Conservation (phyloP, 2,888 invertebrate species). For the Lycophotia porphyrea region DNA sequence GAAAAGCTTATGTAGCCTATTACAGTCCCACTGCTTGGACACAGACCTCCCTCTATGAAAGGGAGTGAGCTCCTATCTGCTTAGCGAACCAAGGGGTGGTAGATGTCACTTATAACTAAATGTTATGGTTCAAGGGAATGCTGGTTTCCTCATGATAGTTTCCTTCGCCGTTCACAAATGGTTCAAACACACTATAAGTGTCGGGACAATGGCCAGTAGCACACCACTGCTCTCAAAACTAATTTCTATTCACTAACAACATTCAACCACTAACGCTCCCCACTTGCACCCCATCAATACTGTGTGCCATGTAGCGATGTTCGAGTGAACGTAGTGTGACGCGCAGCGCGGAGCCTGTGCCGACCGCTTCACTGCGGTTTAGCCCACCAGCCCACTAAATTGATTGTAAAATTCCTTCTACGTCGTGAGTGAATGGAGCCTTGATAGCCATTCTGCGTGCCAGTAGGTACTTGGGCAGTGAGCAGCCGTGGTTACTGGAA, state of each 20-base stretch:
- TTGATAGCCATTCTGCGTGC: constrained; percentile 7
- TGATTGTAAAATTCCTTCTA: constrained; percentile 25
- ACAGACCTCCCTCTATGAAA: no score
- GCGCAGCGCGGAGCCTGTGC: constrained; percentile 16
- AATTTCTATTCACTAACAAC: not conserved
- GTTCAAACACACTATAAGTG: not conserved
- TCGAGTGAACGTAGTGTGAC: constrained; percentile 46
- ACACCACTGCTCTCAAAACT: not conserved
- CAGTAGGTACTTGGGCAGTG: not conserved
- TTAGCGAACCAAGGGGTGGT: no score
- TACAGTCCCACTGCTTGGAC: not conserved
- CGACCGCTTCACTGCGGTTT: constrained; percentile 31
- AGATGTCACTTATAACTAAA: not conserved
- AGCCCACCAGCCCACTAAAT: constrained; percentile 18
- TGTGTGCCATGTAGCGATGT: constrained; percentile 36
- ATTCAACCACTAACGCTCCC: not conserved
- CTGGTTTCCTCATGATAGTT: not conserved
- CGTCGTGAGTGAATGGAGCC: not conserved
- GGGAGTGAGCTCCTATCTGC: no score
- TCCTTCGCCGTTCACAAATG: not conserved
- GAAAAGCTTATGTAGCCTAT: not conserved
- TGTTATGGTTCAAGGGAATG: not conserved
- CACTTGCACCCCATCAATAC: not conserved
- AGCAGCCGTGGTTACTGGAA: not conserved
- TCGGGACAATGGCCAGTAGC: not conserved